Evolutionary conservation across 2,888 invertebrate genomes (phyloP), one percentile per base, ranked within the genome.

Genomic region (Anthoptus insignis): DNA sequence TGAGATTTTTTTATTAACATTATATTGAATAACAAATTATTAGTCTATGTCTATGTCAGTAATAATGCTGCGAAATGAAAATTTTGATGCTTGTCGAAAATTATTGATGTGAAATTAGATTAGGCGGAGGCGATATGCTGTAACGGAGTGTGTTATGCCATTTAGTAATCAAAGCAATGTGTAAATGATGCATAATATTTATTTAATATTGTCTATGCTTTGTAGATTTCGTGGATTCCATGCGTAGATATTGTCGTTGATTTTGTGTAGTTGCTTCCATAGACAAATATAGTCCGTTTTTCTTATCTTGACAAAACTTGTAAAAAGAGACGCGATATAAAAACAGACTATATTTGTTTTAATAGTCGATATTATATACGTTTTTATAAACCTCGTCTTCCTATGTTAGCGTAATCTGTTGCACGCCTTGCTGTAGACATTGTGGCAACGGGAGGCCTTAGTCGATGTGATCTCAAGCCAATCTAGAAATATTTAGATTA

Each of bases 371-470:
- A 24, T 16, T n/a, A 13, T 22, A 16, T 21, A 8, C 29, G 45
- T 54, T 37, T 47, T 8, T 54, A 54, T 47, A 47, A 61, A 13
- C 47, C 34, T 22, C 19, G 56, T 59, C 60, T 65, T 65, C 61
- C 53, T 59, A 64, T 67, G 60, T 58, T 61, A 47, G 60, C 52
- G 42, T 42, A 29, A 22, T 22, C 53, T 61, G 42, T 60, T 60
- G 61, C 61, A 61, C 61, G 45, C 45, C 54, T 61, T 54, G 19
- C 67, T 22, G 27, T 47, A 54, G 54, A 54, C 61, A 78, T 73
- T 81, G 88, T 89, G 90, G 91, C 88, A 89, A 87, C 81, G 73
- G 68, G 72, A 73, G 75, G 78, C 71, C 71, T 72, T 73, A 79
- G 78, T 78, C 77, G 73, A 60, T 70, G 72, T 79, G 80, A 79